These are phyloP conservation scores for Sebastes hubbsi DNA, from an alignment of 2,797 vertebrate genomes.

Conservation along the genomic window DNA sequence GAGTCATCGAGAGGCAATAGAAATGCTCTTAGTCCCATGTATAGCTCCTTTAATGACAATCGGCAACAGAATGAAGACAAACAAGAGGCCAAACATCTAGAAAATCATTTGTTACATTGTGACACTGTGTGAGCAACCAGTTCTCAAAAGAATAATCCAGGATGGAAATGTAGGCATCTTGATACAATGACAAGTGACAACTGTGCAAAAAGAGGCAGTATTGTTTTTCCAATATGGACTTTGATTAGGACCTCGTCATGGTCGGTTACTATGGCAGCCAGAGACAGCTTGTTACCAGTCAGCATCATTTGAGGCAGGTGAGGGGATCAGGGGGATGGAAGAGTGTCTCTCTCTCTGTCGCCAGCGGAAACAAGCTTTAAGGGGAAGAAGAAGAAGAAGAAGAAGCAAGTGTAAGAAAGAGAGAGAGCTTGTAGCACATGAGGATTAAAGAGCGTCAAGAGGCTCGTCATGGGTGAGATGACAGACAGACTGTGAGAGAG, in stretches of 20 bases:
- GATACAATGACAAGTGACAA: background rate
- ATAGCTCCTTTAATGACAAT: background rate
- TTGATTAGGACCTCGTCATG: conserved; percentile 48
- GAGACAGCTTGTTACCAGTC: conserved; percentile 41
- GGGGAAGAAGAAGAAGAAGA: background rate
- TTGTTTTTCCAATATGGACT: conserved; percentile 34
- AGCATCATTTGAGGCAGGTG: conserved; percentile 20
- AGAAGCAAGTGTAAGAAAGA: background rate
- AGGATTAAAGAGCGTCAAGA: conserved; percentile 30
- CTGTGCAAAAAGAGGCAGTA: conserved; percentile 17
- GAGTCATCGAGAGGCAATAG: too few relatives aligned
- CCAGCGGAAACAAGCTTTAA: conserved; percentile 18
- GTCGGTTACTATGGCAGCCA: conserved; percentile 58
- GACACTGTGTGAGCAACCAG: background rate
- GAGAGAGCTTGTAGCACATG: conserved; percentile 20
- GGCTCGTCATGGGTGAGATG: conserved; percentile 31
- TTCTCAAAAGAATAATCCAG: background rate
- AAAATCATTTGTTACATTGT: background rate
- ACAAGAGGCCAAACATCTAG: background rate
- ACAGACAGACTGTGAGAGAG: conserved; percentile 31
- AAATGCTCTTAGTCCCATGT: background rate
- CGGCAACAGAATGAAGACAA: background rate
- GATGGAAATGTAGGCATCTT: background rate
- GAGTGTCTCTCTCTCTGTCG: background rate
- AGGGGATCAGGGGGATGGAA: background rate